Evolutionary conservation across 2,888 invertebrate species (phyloP).

Genomic region (Asteroscopus sphinx): DNA sequence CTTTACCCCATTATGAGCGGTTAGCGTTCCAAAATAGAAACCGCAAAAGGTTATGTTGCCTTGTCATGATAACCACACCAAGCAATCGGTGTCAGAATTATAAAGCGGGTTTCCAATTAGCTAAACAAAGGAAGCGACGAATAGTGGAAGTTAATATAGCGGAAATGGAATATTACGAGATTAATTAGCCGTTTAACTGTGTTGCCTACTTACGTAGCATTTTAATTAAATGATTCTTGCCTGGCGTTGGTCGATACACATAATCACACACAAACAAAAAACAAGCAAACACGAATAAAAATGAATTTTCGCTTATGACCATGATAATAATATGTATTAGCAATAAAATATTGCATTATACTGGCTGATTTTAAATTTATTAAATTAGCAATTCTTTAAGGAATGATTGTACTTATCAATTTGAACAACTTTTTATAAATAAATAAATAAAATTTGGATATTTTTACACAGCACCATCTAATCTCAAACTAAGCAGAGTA

Average conservation of each 20-base stretch:
- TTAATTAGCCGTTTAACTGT: conserved; percentile 17
- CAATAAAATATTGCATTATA: too few relatives aligned
- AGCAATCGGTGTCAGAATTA: conserved; percentile 52
- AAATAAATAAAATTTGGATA: too few relatives aligned
- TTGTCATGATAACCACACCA: conserved; percentile 50
- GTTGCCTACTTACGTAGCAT: conserved; percentile 3
- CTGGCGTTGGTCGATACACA: not conserved
- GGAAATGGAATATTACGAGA: conserved; percentile 29
- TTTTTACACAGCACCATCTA: too few relatives aligned
- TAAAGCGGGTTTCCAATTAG: conserved; percentile 47
- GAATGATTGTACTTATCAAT: too few relatives aligned
- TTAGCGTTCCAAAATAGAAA: conserved; percentile 44
- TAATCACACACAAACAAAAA: not conserved
- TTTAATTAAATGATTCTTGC: conserved; percentile 23
- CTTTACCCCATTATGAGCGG: conserved; percentile 43
- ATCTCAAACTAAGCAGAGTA: too few relatives aligned
- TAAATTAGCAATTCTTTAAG: too few relatives aligned
- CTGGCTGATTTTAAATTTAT: too few relatives aligned
- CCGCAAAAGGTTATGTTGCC: conserved; percentile 55
- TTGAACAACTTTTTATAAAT: too few relatives aligned
- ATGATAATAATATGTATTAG: too few relatives aligned
- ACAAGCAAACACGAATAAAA: too few relatives aligned
- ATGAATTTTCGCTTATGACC: too few relatives aligned
- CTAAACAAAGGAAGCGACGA: conserved; percentile 45
- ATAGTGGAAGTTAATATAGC: conserved; percentile 38